A percentile compares a stretch with the other conserved stretches of the same genome.
These are phyloP conservation scores for Chaetorhynchus papuensis DNA, from an alignment of 2,113 vertebrate genomes.

Conservation along the genomic window DNA sequence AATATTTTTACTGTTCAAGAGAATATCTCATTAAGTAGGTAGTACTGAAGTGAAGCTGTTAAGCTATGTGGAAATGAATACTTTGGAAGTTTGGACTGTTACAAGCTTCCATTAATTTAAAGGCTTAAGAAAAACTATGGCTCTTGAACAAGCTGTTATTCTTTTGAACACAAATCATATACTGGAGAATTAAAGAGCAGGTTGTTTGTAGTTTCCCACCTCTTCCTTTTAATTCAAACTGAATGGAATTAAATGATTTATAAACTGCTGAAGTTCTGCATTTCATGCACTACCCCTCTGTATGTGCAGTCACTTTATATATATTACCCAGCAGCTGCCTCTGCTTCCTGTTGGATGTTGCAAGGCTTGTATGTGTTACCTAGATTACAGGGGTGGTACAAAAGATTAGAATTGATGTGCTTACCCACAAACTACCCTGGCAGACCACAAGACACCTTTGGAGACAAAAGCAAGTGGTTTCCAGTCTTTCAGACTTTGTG, in stretches of 20 bases:
- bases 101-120: not conserved
- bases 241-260: slow-evolving; percentile 63
- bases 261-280: slow-evolving; percentile 18
- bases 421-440: slow-evolving; percentile 54
- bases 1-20: not conserved
- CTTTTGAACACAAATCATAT: not conserved
- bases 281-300: slow-evolving; percentile 8
- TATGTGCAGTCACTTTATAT: not conserved
- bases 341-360: slow-evolving; percentile 68
- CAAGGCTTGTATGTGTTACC: slow-evolving; percentile 60
- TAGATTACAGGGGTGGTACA: slow-evolving; percentile 67
- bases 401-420: slow-evolving; percentile 61
- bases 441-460: slow-evolving; percentile 59
- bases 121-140: not conserved
- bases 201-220: not conserved
- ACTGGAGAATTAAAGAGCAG: not conserved
- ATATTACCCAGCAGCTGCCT: slow-evolving; percentile 46
- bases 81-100: not conserved
- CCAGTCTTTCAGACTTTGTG: slow-evolving; percentile 41
- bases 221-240: not conserved
- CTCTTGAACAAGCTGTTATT: not conserved
- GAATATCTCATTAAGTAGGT: not conserved
- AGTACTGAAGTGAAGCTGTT: not conserved
- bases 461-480: slow-evolving; percentile 63
- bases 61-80: not conserved